Percentiles rank a stretch among this genome's conserved stretches.
Conservation (phyloP, 1,140 invertebrate genomes). For the Andrena cerasifolii region DNA sequence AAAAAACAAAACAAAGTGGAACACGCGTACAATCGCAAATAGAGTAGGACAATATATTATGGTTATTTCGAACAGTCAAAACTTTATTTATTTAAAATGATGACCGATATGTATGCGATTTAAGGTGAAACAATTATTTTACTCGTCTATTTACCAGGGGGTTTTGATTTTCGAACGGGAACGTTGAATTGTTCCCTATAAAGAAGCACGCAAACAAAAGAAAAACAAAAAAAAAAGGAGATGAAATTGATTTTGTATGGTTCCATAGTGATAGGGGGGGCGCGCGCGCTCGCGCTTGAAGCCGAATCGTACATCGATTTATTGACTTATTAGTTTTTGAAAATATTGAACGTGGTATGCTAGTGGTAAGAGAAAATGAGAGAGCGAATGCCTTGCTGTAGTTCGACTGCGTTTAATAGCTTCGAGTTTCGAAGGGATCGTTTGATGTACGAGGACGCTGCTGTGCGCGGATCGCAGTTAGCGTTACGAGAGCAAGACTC, state of each 20-base stretch:
- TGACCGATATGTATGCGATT: constrained; percentile 56
- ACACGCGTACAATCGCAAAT: constrained; percentile 38
- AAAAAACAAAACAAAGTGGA: constrained; percentile 32
- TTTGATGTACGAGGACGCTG: constrained; percentile 52
- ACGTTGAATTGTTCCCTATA: constrained; percentile 20
- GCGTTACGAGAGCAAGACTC: constrained; percentile 50
- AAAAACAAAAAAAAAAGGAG: background rate
- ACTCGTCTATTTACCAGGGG: constrained; percentile 65
- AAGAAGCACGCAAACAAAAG: background rate
- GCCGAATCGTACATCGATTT: constrained; percentile 49
- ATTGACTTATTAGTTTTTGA: constrained; percentile 40
- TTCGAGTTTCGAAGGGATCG: constrained; percentile 44
- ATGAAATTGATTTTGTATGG: constrained; percentile 38
- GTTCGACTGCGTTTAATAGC: constrained; percentile 47
- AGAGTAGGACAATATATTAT: constrained; percentile 67
- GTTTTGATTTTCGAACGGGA: constrained; percentile 66
- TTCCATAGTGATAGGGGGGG: constrained; percentile 27
- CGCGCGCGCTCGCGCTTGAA: constrained; percentile 3
- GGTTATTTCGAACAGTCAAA: constrained; percentile 56
- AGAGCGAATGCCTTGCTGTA: constrained; percentile 46
- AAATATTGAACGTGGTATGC: constrained; percentile 42
- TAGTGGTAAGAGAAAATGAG: constrained; percentile 32
- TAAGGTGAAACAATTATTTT: constrained; percentile 58
- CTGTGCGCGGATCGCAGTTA: constrained; percentile 19
- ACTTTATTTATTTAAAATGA: constrained; percentile 63